Base-by-base conservation (phyloP, 2,888 invertebrate species). In the Ennomos quercinarius region DNA sequence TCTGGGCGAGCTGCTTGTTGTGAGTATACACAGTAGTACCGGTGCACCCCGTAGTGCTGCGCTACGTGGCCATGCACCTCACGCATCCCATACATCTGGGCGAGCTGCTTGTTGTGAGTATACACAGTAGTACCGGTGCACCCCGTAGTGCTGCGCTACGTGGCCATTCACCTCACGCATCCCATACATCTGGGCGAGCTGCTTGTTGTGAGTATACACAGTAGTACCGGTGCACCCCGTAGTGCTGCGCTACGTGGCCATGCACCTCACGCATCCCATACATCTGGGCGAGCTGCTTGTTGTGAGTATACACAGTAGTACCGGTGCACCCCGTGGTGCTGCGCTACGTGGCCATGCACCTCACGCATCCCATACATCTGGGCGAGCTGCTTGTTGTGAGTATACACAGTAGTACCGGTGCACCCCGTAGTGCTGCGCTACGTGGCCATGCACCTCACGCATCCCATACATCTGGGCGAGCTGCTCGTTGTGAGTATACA, bases 31-130 rank as follows among this genome's bases (percentile, higher is more conserved):
- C n/a, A n/a, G n/a, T n/a, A n/a, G 0, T 97, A 97, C 84, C 92
- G 64, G 94, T 97, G 62, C 97, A 97, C 86, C 97, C 97, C 0
- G 95, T 97, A 54, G 95, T 97, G 62, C 95, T 97, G 73, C 94
- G 97, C 70, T 93, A 95, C 73, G 95, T 97, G 77, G 96, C 96
- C 44, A 96, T 97, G 94, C 95, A 95, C 69, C 94, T 96, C 84
- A 97, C 97, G 76, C 95, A 96, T 68, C 97, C 97, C 40, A 92
- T 97, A 47, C 97, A 97, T 85, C 87, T 97, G 72, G 96, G 96
- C 40, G 96, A 95, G 70, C 94, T 96, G 74, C 93, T 96, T 35
- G 96, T 97, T 93, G 96, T 96, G 76, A 89, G 93, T 89, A 40
- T 46, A 27, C n/a, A n/a, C n/a, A n/a, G n/a, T n/a, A n/a, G 0